Evolutionary conservation across 2,888 invertebrate species (phyloP).

Genomic region (Serrognathus titanus): DNA sequence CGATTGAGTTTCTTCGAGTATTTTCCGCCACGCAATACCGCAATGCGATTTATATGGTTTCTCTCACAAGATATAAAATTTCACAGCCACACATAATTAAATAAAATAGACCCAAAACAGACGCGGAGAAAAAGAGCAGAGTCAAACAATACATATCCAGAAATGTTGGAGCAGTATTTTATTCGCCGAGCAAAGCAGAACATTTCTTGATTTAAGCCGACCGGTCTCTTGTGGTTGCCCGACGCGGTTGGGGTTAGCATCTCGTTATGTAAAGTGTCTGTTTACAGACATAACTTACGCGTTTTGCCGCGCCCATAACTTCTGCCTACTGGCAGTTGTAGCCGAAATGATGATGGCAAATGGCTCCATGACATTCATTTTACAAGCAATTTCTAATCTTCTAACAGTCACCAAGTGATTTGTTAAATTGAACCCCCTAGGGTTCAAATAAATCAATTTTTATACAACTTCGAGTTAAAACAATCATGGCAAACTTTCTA

Average conservation of each 20-base stretch:
- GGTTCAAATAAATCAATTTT: too few species aligned
- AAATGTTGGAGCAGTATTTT: neutral
- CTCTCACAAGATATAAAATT: neutral
- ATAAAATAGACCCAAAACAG: too few species aligned
- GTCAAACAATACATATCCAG: too few species aligned
- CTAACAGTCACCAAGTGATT: constrained; percentile 43
- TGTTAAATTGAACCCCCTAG: constrained; percentile 35
- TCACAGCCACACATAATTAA: neutral
- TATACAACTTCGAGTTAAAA: too few species aligned
- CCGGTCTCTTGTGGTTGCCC: constrained; percentile 16
- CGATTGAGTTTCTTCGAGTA: neutral
- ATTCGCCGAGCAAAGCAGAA: constrained; percentile 6
- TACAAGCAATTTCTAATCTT: constrained; percentile 44
- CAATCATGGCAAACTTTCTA: too few species aligned
- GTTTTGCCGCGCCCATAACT: constrained; percentile 44
- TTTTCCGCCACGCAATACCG: neutral
- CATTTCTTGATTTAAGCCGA: constrained; percentile 17
- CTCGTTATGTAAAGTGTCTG: constrained; percentile 51
- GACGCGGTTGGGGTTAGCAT: constrained; percentile 40
- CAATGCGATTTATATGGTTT: neutral
- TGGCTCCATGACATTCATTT: constrained; percentile 42
- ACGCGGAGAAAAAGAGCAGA: too few species aligned
- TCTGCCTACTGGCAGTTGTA: constrained; percentile 38
- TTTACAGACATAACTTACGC: constrained; percentile 49
- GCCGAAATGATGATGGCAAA: constrained; percentile 45